Conservation (phyloP, 2,113 vertebrate genomes). For the Proteles cristata region DNA sequence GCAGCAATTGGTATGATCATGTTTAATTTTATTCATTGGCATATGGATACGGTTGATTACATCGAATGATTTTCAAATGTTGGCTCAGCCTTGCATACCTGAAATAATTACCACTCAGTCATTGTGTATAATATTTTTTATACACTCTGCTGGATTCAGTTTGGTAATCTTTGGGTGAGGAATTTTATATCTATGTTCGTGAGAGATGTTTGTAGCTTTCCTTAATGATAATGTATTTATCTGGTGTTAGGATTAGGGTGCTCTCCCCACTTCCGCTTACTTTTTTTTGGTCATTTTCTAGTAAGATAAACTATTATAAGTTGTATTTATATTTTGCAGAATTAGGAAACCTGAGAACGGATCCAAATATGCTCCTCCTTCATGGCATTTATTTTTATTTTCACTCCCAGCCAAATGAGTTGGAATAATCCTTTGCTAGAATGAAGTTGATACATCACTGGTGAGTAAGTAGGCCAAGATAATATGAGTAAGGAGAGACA, state of each 20-base stretch:
- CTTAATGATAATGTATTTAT: background rate
- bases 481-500: background rate
- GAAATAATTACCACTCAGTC: background rate
- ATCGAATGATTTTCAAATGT: background rate
- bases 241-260: background rate
- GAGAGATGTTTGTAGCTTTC: background rate
- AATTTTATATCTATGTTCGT: background rate
- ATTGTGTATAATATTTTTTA: background rate
- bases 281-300: background rate
- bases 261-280: background rate
- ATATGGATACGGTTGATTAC: background rate
- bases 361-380: background rate
- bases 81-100: background rate
- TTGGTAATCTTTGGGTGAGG: background rate
- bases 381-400: background rate
- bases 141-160: background rate
- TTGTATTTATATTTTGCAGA: background rate
- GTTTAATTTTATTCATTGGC: background rate
- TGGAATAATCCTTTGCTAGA: background rate
- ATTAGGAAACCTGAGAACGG: background rate
- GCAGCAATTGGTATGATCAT: background rate
- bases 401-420: background rate
- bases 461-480: background rate
- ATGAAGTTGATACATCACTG: background rate
- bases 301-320: background rate